phyloP scores from a whole-genome alignment of 1,140 invertebrate genomes.

The Pogonomyrmex barbatus region DNA sequence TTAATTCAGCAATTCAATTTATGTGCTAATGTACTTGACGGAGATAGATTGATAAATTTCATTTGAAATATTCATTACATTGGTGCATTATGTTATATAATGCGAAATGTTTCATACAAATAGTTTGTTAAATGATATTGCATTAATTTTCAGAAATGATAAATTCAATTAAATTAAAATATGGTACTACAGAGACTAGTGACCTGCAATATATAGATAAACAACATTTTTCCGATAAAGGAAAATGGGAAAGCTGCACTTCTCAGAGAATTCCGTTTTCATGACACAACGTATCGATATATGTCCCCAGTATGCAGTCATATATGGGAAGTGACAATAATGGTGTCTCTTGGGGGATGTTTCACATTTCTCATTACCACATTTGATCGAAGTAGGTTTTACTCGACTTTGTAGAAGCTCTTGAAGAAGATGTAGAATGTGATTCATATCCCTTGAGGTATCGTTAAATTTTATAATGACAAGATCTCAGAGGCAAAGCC shows the following conservation, averaged over 20 bases:
- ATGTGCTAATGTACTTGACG: background rate
- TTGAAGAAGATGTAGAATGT: no score
- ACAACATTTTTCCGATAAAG: background rate
- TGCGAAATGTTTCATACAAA: background rate
- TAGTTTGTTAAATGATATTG: slow-evolving; percentile 12
- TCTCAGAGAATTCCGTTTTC: slow-evolving; percentile 22
- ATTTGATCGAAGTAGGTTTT: slow-evolving; percentile 31
- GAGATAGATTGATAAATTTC: background rate
- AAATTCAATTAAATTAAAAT: slow-evolving; percentile 34
- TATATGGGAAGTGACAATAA: slow-evolving; percentile 35
- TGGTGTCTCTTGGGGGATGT: background rate
- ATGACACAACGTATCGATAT: background rate
- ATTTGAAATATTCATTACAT: background rate
- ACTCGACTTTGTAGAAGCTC: background rate
- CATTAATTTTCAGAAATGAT: slow-evolving; percentile 23
- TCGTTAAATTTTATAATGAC: slow-evolving; percentile 52
- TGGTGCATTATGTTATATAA: background rate
- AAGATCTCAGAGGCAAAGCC: background rate
- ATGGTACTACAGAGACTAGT: slow-evolving; percentile 29
- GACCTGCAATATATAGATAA: slow-evolving; percentile 48
- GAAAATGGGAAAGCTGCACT: background rate
- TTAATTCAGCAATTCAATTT: slow-evolving; percentile 10
- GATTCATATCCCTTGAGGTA: background rate
- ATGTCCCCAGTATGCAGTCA: slow-evolving; percentile 14
- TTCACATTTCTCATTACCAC: slow-evolving; percentile 53